These are phyloP conservation scores for Marmota flaviventris DNA, from an alignment of 2,113 vertebrate genomes.

Conservation along the genomic window DNA sequence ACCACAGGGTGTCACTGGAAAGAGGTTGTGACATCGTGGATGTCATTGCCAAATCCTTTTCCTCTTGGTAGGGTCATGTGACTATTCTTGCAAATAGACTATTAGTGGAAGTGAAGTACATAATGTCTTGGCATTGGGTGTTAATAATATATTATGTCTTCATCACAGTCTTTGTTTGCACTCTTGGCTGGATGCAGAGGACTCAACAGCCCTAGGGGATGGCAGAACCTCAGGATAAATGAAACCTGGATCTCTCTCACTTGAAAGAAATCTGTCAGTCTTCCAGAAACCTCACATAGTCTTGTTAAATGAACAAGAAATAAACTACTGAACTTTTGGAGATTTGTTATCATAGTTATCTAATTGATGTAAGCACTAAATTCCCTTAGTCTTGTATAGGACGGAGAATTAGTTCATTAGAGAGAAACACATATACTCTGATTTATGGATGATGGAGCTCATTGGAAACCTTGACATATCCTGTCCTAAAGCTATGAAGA, in stretches of 20 bases:
- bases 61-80: not conserved
- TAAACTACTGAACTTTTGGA: not conserved
- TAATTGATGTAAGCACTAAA: conserved; percentile 22
- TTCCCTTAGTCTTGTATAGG: not conserved
- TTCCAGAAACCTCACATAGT: not conserved
- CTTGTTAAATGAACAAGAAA: conserved; percentile 34
- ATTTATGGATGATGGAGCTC: conserved; percentile 26
- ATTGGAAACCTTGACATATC: conserved; percentile 10
- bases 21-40: not conserved
- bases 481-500: not conserved
- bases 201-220: not conserved
- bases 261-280: not conserved
- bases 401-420: conserved; percentile 23
- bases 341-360: conserved; percentile 42
- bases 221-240: not conserved
- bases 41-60: not conserved
- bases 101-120: not conserved
- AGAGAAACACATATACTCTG: conserved; percentile 13
- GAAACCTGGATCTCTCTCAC: not conserved
- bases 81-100: not conserved
- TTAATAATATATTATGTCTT: not conserved
- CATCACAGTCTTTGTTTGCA: not conserved
- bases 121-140: not conserved
- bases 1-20: not conserved
- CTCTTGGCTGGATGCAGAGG: not conserved